Base-by-base conservation (phyloP, 1,140 invertebrate species). In the Rhopalosiphum maidis region DNA sequence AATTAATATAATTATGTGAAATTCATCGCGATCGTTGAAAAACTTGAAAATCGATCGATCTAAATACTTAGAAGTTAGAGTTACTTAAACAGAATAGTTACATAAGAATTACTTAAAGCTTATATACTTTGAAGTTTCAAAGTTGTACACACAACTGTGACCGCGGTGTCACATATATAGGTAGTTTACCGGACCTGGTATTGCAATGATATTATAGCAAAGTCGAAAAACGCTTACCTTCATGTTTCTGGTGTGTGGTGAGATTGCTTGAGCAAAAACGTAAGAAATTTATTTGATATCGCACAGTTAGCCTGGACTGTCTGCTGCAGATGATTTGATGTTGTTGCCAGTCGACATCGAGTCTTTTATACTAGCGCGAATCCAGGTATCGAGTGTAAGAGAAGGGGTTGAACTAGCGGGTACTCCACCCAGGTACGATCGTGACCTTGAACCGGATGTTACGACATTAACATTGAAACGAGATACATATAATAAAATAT, bases 301-400 rank as follows among this genome's bases (percentile, higher is more conserved):
- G 87, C 48, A 54, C 87, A 54, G 87, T 54, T 54, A n/a, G 30
- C 46, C 86, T 51, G 87, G n/a, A 54, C 87, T 30, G 87, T 54
- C 87, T 54, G 87, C 87, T 54, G 87, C 87, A 54, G 87, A 89
- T 89, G 87, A 54, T 89, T 37, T 89, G 87, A 89, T 35, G 87
- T 22, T 1, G 87, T 48, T 51, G n/a, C n/a, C n/a, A 1, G 48
- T 23, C n/a, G 21, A 0, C 2, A 6, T 8, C 21, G n/a, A 54
- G 87, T 54, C 48, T 89, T 89, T 89, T 89, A 89, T 89, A 86
- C 41, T 7, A 23, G 21, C 7, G 48, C n/a, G n/a, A 6, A 22
- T 37, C 21, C 22, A n/a, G 87, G 7, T 48, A 30, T 8, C 83
- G 30, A 21, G 8, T 48, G 23, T 1, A 0, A 23, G 46, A 18